phyloP scores from a whole-genome alignment of 2,888 invertebrate genomes.

The Heptascelio sp. region DNA sequence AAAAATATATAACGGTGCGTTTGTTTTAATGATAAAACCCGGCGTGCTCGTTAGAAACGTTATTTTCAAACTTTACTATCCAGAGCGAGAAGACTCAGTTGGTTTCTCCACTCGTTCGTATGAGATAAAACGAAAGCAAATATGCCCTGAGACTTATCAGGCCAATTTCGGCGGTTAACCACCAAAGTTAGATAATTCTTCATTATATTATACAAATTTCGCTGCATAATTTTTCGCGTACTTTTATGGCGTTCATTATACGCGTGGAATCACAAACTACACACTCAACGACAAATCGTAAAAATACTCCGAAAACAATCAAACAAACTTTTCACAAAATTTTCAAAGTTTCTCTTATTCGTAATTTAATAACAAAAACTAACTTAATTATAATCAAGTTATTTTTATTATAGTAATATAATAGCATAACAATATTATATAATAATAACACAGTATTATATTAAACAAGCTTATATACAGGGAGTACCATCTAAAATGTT shows the following conservation, averaged over 20 bases:
- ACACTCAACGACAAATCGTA: slow-evolving; percentile 18
- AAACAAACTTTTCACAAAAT: slow-evolving; percentile 49
- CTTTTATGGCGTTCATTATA: slow-evolving; percentile 57
- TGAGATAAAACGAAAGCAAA: slow-evolving; percentile 66
- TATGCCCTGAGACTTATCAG: slow-evolving; percentile 65
- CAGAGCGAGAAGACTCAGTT: slow-evolving; percentile 47
- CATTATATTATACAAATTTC: slow-evolving; percentile 61
- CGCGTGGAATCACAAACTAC: slow-evolving; percentile 33
- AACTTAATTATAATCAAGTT: too few species aligned
- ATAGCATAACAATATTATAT: too few species aligned
- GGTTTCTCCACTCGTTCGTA: slow-evolving; percentile 43
- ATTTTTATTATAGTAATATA: too few species aligned
- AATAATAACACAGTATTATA: too few species aligned
- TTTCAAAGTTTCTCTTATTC: slow-evolving; percentile 29
- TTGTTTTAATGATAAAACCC: slow-evolving; percentile 45
- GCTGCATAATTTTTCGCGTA: slow-evolving; percentile 58
- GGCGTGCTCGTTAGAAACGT: slow-evolving; percentile 46
- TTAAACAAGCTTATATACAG: too few species aligned
- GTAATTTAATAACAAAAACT: slow-evolving; percentile 32
- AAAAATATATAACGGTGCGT: slow-evolving; percentile 38
- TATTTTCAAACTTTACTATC: slow-evolving; percentile 62
- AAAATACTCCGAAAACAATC: slow-evolving; percentile 51
- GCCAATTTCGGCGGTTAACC: slow-evolving; percentile 61
- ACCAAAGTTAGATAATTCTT: slow-evolving; percentile 67
- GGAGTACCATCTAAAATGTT: too few species aligned